Evolutionary conservation across 2,113 vertebrate genomes (phyloP).

Genomic region (Paramormyrops kingsleyae): DNA sequence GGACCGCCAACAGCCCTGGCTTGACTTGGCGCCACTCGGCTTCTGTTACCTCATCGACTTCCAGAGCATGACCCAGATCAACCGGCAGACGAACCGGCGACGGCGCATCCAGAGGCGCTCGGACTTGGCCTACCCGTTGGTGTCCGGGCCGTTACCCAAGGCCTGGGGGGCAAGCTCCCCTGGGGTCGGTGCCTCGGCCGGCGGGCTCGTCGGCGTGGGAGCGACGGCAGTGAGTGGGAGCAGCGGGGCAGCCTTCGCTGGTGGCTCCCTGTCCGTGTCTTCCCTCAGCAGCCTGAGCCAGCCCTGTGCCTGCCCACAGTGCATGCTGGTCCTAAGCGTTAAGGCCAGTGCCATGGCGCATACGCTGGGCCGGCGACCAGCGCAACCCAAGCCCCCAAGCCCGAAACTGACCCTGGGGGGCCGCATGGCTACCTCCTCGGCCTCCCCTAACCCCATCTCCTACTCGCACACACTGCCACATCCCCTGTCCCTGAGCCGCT

Average conservation of each 20-base stretch:
- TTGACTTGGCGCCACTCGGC: slow-evolving; percentile 92
- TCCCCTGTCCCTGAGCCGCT: slow-evolving; percentile 51
- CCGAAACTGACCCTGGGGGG: slow-evolving; percentile 46
- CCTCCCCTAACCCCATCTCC: slow-evolving; percentile 33
- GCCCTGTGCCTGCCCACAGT: slow-evolving; percentile 81
- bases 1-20: slow-evolving; percentile 95
- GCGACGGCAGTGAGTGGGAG: slow-evolving; percentile 50
- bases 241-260: slow-evolving; percentile 38
- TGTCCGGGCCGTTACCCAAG: slow-evolving; percentile 62
- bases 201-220: slow-evolving; percentile 52
- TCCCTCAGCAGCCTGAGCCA: slow-evolving; percentile 42
- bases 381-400: slow-evolving; percentile 40
- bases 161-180: slow-evolving; percentile 37
- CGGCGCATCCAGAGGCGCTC: slow-evolving; percentile 74
- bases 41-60: slow-evolving; percentile 98
- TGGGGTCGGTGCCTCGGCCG: slow-evolving; percentile 45
- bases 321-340: slow-evolving; percentile 79
- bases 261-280: slow-evolving; percentile 40
- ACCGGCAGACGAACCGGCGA: slow-evolving; percentile 88
- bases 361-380: slow-evolving; percentile 47
- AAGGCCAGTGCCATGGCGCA: slow-evolving; percentile 56
- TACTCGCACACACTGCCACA: slow-evolving; percentile 59
- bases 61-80: slow-evolving; percentile 96
- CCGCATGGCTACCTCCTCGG: slow-evolving; percentile 34
- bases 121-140: slow-evolving; percentile 71